Evolutionary conservation across 2,888 invertebrate genomes (phyloP).

Genomic region (Falcaria lacertinaria): DNA sequence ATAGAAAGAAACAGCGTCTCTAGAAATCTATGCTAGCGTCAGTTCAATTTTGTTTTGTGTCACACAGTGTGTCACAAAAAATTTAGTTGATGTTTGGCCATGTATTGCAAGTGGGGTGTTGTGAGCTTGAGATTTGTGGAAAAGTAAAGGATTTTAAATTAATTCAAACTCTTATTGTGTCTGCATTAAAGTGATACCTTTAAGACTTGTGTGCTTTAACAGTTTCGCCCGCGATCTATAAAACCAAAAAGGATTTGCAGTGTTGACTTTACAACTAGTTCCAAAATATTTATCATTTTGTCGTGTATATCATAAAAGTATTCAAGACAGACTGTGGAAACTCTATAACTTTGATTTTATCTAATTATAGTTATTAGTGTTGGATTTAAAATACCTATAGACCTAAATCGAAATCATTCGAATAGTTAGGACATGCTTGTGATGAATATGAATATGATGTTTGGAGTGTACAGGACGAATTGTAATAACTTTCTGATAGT

Average conservation of each 20-base stretch:
- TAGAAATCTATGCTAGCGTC: background rate
- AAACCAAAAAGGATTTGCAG: conserved; percentile 23
- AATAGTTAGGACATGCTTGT: conserved; percentile 13
- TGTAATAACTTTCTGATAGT: conserved; percentile 53
- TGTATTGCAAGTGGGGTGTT: conserved; percentile 1
- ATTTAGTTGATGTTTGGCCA: background rate
- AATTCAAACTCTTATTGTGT: background rate
- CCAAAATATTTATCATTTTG: conserved; percentile 52
- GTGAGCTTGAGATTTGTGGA: conserved; percentile 3
- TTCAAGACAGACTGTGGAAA: conserved; percentile 11
- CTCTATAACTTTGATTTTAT: conserved; percentile 15
- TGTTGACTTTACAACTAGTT: conserved; percentile 52
- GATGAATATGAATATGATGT: conserved; percentile 49
- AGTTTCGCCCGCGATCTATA: conserved; percentile 4
- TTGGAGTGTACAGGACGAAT: conserved; percentile 62
- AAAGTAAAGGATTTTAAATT: background rate
- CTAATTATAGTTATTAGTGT: background rate
- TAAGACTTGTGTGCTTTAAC: background rate
- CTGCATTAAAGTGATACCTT: background rate
- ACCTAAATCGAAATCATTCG: conserved; percentile 7
- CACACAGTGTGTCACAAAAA: background rate
- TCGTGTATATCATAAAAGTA: conserved; percentile 34
- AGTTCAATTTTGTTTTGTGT: no score
- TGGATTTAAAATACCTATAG: background rate
- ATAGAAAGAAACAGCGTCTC: no score